Evolutionary conservation across 2,113 vertebrate species (phyloP).

Genomic region (Terrapene triunguis): DNA sequence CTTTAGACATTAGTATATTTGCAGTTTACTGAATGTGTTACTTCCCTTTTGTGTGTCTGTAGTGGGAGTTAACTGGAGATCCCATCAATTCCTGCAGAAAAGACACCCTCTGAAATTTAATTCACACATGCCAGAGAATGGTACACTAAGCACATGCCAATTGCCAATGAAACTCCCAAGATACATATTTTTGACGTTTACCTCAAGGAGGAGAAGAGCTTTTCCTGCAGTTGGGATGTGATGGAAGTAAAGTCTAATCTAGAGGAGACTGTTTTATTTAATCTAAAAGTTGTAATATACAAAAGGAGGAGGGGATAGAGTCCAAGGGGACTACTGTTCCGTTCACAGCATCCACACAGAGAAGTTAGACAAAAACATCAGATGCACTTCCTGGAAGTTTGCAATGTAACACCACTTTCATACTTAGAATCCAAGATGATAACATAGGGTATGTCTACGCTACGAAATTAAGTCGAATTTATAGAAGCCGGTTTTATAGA

Average conservation of each 20-base stretch:
- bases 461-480: no score
- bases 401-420: background rate
- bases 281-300: background rate
- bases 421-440: background rate
- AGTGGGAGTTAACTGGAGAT: background rate
- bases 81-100: background rate
- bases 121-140: background rate
- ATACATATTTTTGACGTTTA: background rate
- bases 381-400: background rate
- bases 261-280: background rate
- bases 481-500: no score
- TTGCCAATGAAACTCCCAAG: background rate
- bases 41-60: background rate
- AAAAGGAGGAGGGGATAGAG: background rate
- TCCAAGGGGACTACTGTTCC: background rate
- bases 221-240: background rate
- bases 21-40: background rate
- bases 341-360: background rate
- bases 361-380: background rate
- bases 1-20: background rate
- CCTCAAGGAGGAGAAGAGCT: background rate
- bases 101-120: background rate
- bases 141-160: background rate
- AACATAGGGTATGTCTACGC: no score
- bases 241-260: fast-evolving